Conservation (phyloP, 2,888 invertebrate genomes). For the Eueremaeus valkanovi region DNA sequence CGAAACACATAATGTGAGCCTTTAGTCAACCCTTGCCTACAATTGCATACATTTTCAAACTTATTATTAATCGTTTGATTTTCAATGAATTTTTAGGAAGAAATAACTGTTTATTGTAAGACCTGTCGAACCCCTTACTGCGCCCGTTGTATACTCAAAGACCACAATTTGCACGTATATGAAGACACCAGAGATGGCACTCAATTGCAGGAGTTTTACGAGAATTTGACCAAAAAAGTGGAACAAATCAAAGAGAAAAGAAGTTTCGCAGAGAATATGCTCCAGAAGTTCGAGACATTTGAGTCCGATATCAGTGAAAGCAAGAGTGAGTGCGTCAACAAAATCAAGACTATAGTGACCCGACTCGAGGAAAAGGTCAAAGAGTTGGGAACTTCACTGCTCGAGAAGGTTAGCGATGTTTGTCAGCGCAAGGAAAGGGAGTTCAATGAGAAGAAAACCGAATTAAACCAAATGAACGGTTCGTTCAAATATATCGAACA, state of each 20-base stretch:
- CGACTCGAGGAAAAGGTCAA: neutral
- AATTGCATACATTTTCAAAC: neutral
- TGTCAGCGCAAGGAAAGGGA: neutral
- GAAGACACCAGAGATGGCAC: constrained; percentile 9
- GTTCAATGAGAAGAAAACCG: neutral
- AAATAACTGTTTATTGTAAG: neutral
- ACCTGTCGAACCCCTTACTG: constrained; percentile 1
- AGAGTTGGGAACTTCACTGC: neutral
- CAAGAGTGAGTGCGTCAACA: neutral
- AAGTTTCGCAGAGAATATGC: neutral
- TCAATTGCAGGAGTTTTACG: neutral
- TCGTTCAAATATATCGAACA: constrained; percentile 27
- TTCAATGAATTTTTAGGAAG: neutral
- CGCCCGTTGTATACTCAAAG: constrained; percentile 11
- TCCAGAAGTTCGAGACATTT: neutral
- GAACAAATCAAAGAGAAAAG: neutral
- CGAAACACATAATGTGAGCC: neutral
- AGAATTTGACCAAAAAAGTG: neutral
- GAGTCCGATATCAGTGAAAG: neutral
- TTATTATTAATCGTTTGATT: neutral
- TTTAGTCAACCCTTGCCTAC: neutral
- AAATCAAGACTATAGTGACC: neutral
- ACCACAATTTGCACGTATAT: constrained; percentile 19
- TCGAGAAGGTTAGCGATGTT: neutral
- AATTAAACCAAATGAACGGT: neutral